Percentiles rank a stretch among this genome's conserved stretches.
Evolutionary conservation across 2,888 invertebrate species (phyloP).

Genomic region (Diachrysia chrysitis): DNA sequence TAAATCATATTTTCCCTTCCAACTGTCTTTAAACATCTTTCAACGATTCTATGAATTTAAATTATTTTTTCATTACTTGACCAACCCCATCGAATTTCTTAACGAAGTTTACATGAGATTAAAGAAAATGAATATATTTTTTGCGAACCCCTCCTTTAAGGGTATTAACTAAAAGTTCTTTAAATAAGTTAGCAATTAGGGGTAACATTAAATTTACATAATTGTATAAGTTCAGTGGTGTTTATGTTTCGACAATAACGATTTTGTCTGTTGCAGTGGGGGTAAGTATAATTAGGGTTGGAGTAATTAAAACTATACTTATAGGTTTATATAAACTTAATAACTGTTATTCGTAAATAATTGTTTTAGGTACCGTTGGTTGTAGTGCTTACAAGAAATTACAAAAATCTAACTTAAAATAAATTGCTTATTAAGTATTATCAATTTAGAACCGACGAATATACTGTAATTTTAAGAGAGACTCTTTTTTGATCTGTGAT

Average conservation of each 20-base stretch:
- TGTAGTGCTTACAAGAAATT: no score
- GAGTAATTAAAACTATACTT: slow-evolving; percentile 21
- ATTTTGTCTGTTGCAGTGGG: slow-evolving; percentile 69
- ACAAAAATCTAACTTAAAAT: no score
- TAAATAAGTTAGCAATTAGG: slow-evolving; percentile 89
- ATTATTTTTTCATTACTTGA: slow-evolving; percentile 74
- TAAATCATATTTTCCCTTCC: neutral
- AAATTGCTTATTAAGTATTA: no score
- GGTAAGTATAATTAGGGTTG: slow-evolving; percentile 37
- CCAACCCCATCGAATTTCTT: slow-evolving; percentile 77
- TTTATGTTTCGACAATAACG: slow-evolving; percentile 85
- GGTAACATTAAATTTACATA: slow-evolving; percentile 88
- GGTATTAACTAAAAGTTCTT: slow-evolving; percentile 86
- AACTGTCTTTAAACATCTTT: neutral
- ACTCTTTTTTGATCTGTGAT: no score
- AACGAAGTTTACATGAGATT: slow-evolving; percentile 85
- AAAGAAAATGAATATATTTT: slow-evolving; percentile 56
- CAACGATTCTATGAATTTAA: slow-evolving; percentile 45
- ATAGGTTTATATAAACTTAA: neutral
- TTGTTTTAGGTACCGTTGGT: neutral
- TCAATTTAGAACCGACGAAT: no score
- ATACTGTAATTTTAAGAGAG: no score
- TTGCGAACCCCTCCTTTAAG: slow-evolving; percentile 65
- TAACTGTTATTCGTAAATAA: neutral
- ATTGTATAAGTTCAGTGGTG: slow-evolving; percentile 85